These are phyloP conservation scores for Verasper variegatus DNA, from an alignment of 2,113 vertebrate species.

Conservation along the genomic window DNA sequence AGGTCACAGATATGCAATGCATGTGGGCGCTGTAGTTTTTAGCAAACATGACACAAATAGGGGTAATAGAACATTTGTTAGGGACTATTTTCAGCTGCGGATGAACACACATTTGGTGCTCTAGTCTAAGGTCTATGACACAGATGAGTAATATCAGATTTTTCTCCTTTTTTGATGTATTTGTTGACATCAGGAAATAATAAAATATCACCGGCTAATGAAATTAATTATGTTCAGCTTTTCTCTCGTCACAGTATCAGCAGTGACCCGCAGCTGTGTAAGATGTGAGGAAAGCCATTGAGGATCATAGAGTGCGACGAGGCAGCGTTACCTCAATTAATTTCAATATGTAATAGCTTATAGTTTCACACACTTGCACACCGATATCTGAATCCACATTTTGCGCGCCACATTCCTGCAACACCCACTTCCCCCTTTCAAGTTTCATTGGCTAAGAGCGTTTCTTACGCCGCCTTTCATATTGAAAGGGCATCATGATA, in stretches of 20 bases:
- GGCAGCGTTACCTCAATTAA: constrained; percentile 1
- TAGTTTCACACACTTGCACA: constrained; percentile 20
- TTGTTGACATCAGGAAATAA: too few relatives aligned
- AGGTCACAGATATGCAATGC: too few relatives aligned
- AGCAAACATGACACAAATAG: too few relatives aligned
- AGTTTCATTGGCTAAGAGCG: constrained; percentile 61
- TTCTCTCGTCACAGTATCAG: neutral
- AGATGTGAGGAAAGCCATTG: neutral
- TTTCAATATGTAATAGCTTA: constrained; percentile 40
- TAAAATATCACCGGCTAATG: neutral
- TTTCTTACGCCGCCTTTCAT: constrained; percentile 81
- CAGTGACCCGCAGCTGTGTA: neutral
- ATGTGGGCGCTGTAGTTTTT: too few relatives aligned
- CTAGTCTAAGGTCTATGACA: too few relatives aligned
- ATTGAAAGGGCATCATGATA: constrained; percentile 84
- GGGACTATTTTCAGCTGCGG: too few relatives aligned
- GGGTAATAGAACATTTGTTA: too few relatives aligned
- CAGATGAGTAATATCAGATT: too few relatives aligned
- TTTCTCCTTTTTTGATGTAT: too few relatives aligned
- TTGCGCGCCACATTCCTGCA: constrained; percentile 18
- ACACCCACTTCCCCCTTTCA: constrained; percentile 49
- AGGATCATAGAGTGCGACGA: neutral
- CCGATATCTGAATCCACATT: constrained; percentile 34
- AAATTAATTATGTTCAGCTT: neutral
- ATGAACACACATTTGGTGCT: too few relatives aligned